phyloP scores from a whole-genome alignment of 1,140 invertebrate species.

The Phthorimaea operculella region DNA sequence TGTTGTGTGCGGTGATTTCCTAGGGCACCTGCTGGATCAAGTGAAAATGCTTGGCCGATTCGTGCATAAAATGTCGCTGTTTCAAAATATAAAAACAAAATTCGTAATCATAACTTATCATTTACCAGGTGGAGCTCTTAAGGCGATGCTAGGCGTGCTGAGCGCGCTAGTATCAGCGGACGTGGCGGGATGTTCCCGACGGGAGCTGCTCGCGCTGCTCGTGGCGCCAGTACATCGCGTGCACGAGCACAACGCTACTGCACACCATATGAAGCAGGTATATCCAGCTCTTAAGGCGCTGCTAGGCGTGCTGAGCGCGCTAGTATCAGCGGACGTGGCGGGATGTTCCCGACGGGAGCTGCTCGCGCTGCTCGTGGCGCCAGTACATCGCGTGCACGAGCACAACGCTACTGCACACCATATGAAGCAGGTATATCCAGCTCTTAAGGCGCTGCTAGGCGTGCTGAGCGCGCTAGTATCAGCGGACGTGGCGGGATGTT shows the following conservation, averaged over 20 bases:
- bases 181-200: constrained; percentile 82
- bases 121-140: constrained; percentile 80
- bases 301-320: constrained; percentile 90
- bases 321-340: constrained; percentile 83
- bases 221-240: constrained; percentile 70
- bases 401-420: constrained; percentile 54
- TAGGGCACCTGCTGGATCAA: no score
- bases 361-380: constrained; percentile 77
- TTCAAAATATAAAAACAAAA: no score
- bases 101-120: no score
- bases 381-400: constrained; percentile 59
- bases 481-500: constrained; percentile 81
- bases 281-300: constrained; percentile 82
- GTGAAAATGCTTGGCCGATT: no score
- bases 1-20: no score
- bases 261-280: constrained; percentile 64
- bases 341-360: constrained; percentile 85
- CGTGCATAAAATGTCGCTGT: no score
- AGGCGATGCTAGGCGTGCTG: constrained; percentile 92
- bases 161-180: constrained; percentile 86
- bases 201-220: constrained; percentile 80
- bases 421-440: constrained; percentile 66
- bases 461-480: constrained; percentile 91
- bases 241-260: constrained; percentile 50
- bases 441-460: constrained; percentile 89